Percentiles rank a stretch among this genome's conserved stretches.
Conservation (phyloP, 2,113 vertebrate species). For the Stercorarius parasiticus region DNA sequence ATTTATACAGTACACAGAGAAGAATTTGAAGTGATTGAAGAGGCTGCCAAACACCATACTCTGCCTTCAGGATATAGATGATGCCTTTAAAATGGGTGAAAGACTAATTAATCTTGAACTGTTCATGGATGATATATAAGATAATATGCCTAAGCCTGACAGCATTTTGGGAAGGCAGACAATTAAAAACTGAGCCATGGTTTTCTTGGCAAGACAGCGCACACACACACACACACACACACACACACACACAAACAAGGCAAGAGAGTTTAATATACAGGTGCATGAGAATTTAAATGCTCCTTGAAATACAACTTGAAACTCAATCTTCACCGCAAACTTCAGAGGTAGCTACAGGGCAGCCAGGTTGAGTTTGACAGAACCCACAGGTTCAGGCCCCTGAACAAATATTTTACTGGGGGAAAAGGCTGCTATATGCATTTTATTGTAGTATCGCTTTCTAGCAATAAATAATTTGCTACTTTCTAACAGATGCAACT, state of each 20-base stretch:
- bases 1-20: constrained; percentile 49
- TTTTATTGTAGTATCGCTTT: not conserved
- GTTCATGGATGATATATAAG: constrained; percentile 24
- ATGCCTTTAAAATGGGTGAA: constrained; percentile 56
- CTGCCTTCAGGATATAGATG: constrained; percentile 56
- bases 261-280: not conserved
- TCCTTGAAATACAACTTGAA: constrained; percentile 1
- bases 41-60: constrained; percentile 45
- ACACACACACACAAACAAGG: not conserved
- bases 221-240: not conserved
- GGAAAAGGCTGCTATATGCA: not conserved
- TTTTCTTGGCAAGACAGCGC: constrained; percentile 32
- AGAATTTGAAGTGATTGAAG: constrained; percentile 56
- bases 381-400: not conserved
- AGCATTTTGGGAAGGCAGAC: constrained; percentile 17
- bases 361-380: not conserved
- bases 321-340: not conserved
- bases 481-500: not conserved
- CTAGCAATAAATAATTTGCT: not conserved
- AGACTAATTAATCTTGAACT: constrained; percentile 69
- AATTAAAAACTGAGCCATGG: not conserved
- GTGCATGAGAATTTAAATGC: not conserved
- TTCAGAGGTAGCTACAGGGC: not conserved
- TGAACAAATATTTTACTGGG: not conserved
- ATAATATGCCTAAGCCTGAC: constrained; percentile 36